These are phyloP conservation scores for Microcebus tavaratra DNA, from an alignment of 2,113 vertebrate species.

Conservation along the genomic window DNA sequence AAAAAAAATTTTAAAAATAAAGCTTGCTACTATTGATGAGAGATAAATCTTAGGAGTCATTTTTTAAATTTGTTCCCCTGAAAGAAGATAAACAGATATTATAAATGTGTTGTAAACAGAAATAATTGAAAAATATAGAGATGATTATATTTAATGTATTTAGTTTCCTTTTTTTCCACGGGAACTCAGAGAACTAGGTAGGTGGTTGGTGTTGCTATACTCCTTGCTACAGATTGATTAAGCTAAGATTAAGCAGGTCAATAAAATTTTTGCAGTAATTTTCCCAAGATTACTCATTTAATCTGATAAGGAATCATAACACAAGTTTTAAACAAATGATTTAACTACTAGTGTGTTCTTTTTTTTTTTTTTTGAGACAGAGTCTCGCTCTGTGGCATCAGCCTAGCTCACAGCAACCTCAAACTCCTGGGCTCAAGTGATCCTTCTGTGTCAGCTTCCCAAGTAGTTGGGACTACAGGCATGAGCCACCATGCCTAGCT, in stretches of 20 bases:
- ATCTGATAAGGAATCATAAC: background rate
- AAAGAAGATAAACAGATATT: slow-evolving; percentile 1
- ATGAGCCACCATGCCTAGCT: too few species aligned
- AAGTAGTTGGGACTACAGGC: too few species aligned
- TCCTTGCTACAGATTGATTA: background rate
- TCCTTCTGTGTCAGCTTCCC: too few species aligned
- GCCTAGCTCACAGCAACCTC: too few species aligned
- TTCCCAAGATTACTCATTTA: background rate
- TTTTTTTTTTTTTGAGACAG: background rate
- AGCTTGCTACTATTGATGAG: background rate
- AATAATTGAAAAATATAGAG: background rate
- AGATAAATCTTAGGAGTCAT: background rate
- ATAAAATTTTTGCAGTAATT: background rate
- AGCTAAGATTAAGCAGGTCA: background rate
- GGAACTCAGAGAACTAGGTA: background rate
- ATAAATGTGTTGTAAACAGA: background rate
- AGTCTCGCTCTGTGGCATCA: too few species aligned
- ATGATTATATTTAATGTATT: background rate
- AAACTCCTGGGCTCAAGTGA: too few species aligned
- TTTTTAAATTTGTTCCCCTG: background rate
- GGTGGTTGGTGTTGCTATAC: background rate
- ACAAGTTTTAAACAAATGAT: background rate
- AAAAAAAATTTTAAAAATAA: slow-evolving; percentile 13
- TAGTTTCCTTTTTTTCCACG: background rate
- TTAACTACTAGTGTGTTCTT: background rate